Evolutionary conservation across 2,888 invertebrate genomes (phyloP), one percentile per base, ranked within the genome.

Genomic region (Hartigia nigra): DNA sequence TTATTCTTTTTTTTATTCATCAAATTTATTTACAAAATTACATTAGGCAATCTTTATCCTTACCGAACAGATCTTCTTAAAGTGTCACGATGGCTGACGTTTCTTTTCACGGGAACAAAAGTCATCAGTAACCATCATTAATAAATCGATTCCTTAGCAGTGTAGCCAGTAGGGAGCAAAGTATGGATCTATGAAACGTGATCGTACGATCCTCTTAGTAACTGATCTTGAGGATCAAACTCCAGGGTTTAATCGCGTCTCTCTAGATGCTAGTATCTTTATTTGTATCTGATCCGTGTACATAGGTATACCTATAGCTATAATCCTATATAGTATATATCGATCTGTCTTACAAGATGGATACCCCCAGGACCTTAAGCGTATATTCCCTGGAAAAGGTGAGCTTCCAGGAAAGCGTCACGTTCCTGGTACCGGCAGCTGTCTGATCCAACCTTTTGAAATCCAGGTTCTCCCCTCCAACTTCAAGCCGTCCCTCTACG

Each of bases 361-460:
- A 55, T 23, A 55, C 55, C 23, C 55, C 0, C 23, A 72, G 69
- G 69, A 75, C n/a, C 72, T 74, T 55, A 74, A 80, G 76, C 70
- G 75, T 70, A 78, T 79, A 79, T 74, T 80, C 76, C 55, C 69
- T 35, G 81, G 35, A 78, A 78, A 76, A 80, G 76, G 70, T 70
- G 35, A 77, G 75, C 74, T 85, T 85, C 84, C 77, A 83, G 70
- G 83, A 84, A 85, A 82, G 79, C 78, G 79, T 76, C 77, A 74
- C 74, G 77, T 82, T 85, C 82, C 76, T 82, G 79, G 80, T 80
- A 85, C 79, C 80, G 76, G 31, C 70, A 77, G 74, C 80, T 81
- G 77, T 74, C 77, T 80, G 79, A 81, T 82, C 75, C 81, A 81
- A 32, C 78, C 81, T 81, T 82, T 55, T 55, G 55, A 55, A 55